A percentile compares a stretch with the other conserved stretches of the same genome.
These are phyloP conservation scores for Podarcis siculus DNA, from an alignment of 2,797 vertebrate genomes.

Conservation along the genomic window DNA sequence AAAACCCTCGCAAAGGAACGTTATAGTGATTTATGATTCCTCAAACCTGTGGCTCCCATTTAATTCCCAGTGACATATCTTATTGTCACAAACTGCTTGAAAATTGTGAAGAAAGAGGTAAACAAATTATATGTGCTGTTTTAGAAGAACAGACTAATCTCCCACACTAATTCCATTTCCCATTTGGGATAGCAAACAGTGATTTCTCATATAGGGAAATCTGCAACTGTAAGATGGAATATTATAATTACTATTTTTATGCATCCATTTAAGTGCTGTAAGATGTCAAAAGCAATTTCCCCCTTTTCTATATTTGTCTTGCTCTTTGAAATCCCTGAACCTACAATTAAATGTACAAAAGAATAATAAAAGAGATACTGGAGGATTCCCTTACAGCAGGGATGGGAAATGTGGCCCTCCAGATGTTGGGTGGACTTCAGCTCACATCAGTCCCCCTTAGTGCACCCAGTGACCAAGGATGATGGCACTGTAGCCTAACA, in stretches of 20 bases:
- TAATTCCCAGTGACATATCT: constrained; percentile 37
- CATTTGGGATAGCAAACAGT: constrained; percentile 16
- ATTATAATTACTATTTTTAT: constrained; percentile 11
- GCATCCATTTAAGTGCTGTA: constrained; percentile 13
- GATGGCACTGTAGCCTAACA: background rate
- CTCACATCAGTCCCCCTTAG: background rate
- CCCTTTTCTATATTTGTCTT: constrained; percentile 8
- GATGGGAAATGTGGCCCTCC: background rate
- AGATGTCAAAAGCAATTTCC: constrained; percentile 3
- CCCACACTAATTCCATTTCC: constrained; percentile 21
- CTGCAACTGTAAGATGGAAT: background rate
- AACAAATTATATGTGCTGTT: constrained; percentile 7
- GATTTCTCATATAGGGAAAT: constrained; percentile 13
- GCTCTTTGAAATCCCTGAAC: constrained; percentile 13
- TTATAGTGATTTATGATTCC: background rate
- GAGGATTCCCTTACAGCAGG: background rate
- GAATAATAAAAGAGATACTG: background rate
- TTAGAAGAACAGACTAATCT: constrained; percentile 38
- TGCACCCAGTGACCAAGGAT: background rate
- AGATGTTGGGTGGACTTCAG: background rate
- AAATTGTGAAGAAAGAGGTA: background rate
- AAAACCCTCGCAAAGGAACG: background rate
- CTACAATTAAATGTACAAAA: background rate
- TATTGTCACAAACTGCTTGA: constrained; percentile 19
- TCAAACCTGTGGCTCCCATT: background rate